phyloP scores from a whole-genome alignment of 2,797 vertebrate species.

The Sphenopsis melanotis region DNA sequence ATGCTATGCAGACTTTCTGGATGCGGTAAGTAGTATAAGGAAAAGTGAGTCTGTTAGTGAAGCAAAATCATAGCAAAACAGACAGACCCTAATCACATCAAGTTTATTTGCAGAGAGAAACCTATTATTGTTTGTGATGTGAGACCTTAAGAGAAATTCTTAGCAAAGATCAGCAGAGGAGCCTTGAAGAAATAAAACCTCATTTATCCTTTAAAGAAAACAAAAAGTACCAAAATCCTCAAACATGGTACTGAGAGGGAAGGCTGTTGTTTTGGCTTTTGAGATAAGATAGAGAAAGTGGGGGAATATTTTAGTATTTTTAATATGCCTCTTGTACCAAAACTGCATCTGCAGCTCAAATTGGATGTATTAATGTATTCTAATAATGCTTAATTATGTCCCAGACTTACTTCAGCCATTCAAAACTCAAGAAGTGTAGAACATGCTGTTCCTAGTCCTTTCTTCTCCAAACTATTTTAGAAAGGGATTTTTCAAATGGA shows the following conservation, averaged over 20 bases:
- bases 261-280: background rate
- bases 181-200: background rate
- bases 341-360: background rate
- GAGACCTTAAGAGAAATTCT: background rate
- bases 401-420: background rate
- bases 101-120: background rate
- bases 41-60: background rate
- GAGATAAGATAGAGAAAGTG: background rate
- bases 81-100: background rate
- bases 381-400: background rate
- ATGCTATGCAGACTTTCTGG: background rate
- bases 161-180: background rate
- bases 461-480: constrained; percentile 29
- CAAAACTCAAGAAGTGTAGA: background rate
- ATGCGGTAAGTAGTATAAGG: background rate
- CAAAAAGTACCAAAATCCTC: background rate
- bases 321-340: background rate
- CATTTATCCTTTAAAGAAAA: background rate
- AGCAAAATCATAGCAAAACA: background rate
- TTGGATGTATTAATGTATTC: background rate
- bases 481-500: constrained; percentile 27
- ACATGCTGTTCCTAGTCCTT: constrained; percentile 28
- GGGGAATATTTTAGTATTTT: background rate
- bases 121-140: background rate
- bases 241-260: background rate